These are phyloP conservation scores for Gonatopus flavifemur DNA, from an alignment of 1,140 invertebrate species.

Conservation along the genomic window DNA sequence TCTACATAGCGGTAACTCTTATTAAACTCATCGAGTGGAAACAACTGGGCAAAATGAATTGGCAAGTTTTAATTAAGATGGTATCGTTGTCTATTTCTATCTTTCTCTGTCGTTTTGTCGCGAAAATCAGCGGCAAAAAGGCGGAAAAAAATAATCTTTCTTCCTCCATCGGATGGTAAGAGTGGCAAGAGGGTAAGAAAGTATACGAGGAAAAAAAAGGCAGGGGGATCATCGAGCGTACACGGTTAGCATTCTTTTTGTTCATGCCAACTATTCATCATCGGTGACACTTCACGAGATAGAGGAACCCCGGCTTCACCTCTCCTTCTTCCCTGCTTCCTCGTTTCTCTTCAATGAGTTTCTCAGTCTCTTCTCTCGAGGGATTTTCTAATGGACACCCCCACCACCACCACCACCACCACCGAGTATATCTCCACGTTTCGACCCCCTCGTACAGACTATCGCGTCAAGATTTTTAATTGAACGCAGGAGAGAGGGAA, in stretches of 20 bases:
- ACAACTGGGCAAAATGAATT: slow-evolving; percentile 52
- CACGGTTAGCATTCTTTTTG: slow-evolving; percentile 58
- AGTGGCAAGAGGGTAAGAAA: slow-evolving; percentile 9
- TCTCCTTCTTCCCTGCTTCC: neutral
- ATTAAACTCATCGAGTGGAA: slow-evolving; percentile 35
- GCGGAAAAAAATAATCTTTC: slow-evolving; percentile 9
- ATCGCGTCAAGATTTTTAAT: too few species aligned
- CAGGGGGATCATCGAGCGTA: slow-evolving; percentile 37
- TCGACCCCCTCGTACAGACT: too few species aligned
- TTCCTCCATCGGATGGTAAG: slow-evolving; percentile 7
- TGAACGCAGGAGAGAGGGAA: too few species aligned
- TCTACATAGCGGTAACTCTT: too few species aligned
- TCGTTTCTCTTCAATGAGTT: neutral
- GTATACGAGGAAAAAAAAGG: slow-evolving; percentile 13
- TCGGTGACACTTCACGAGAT: slow-evolving; percentile 58
- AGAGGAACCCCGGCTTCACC: slow-evolving; percentile 36
- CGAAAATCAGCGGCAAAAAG: slow-evolving; percentile 28
- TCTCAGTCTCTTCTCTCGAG: slow-evolving; percentile 19
- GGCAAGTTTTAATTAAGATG: slow-evolving; percentile 62
- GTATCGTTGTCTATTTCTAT: slow-evolving; percentile 43
- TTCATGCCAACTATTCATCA: slow-evolving; percentile 61
- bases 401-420: slow-evolving; percentile 14
- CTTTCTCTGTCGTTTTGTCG: slow-evolving; percentile 26
- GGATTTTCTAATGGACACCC: slow-evolving; percentile 53
- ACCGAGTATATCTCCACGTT: slow-evolving; percentile 7